These are phyloP conservation scores for Chelon auratus DNA, from an alignment of 2,797 vertebrate genomes.

Conservation along the genomic window DNA sequence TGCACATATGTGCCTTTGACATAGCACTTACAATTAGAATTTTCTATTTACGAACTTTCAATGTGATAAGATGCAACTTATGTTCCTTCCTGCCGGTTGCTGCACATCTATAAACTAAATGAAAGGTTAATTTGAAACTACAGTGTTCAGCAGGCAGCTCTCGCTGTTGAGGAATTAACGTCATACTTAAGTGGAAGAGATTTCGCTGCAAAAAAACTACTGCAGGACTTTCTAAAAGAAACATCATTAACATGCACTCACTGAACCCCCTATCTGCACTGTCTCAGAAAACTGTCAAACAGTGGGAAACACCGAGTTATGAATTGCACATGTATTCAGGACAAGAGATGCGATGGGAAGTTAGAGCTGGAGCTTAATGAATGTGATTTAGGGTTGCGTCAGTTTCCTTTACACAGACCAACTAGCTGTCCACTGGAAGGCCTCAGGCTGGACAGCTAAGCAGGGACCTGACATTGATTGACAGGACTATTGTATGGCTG, in stretches of 20 bases:
- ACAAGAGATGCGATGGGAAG: constrained; percentile 21
- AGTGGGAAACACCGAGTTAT: constrained; percentile 15
- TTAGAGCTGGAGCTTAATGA: constrained; percentile 13
- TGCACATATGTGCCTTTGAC: not conserved
- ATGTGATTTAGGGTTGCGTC: constrained; percentile 26
- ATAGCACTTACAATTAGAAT: not conserved
- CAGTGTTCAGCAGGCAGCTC: not conserved
- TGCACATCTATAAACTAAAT: not conserved
- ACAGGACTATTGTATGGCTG: constrained; percentile 67
- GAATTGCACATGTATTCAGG: constrained; percentile 28
- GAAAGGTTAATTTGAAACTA: not conserved
- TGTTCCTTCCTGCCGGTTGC: not conserved
- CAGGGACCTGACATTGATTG: constrained; percentile 64
- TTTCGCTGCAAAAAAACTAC: not conserved
- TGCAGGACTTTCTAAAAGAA: constrained; percentile 2
- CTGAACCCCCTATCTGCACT: constrained; percentile 25
- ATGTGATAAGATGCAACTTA: not conserved
- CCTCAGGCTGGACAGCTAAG: constrained; percentile 49
- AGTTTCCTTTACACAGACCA: constrained; percentile 33
- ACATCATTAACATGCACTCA: constrained; percentile 3
- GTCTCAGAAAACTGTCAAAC: constrained; percentile 26
- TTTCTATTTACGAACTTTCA: not conserved
- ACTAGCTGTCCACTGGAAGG: constrained; percentile 42
- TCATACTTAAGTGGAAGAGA: constrained; percentile 6
- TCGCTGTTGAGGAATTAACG: constrained; percentile 5